Conservation (phyloP, 1,140 invertebrate genomes). For the Wasmannia auropunctata region DNA sequence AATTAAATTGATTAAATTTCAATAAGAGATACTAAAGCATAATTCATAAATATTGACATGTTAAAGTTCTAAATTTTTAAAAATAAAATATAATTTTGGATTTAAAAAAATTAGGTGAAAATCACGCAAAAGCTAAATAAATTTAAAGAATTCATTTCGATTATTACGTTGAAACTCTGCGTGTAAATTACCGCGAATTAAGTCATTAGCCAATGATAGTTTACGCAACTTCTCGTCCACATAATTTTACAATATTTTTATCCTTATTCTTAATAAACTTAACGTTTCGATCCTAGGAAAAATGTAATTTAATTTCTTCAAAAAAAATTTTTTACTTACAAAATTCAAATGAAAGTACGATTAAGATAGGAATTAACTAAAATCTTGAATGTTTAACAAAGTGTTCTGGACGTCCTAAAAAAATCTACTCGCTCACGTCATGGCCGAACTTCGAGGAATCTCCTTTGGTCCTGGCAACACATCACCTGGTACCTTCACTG, state of each 20-base stretch:
- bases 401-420: too few relatives aligned
- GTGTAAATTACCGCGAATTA: neutral
- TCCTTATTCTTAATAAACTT: neutral
- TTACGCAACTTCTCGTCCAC: neutral
- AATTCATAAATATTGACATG: neutral
- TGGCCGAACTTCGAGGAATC: conserved; percentile 52
- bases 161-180: neutral
- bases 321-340: neutral
- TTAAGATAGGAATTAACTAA: neutral
- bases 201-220: neutral
- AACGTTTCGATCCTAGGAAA: neutral
- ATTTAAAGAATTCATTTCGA: neutral
- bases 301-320: neutral
- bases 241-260: neutral
- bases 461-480: conserved; percentile 84
- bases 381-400: conserved; percentile 20
- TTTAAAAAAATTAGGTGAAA: neutral
- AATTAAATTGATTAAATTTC: neutral
- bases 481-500: conserved; percentile 85
- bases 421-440: conserved; percentile 45
- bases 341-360: neutral
- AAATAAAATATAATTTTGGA: neutral
- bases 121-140: neutral
- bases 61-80: neutral
- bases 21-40: neutral